Base-by-base conservation (phyloP, 2,797 vertebrate genomes). In the Danio albolineatus region DNA sequence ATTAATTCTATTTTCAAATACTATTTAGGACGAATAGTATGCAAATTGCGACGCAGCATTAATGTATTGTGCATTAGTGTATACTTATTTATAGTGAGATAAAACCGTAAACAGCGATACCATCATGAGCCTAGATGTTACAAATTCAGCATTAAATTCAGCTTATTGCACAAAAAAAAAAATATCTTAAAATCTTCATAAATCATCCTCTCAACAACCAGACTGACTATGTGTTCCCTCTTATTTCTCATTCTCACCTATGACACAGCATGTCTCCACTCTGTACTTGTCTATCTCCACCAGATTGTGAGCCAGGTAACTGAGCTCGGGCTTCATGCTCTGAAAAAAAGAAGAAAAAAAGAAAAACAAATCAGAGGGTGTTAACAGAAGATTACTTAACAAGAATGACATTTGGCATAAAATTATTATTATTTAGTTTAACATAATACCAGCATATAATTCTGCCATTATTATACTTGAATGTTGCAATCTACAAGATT, bases 271-370 rank as follows among this genome's bases (percentile, higher is more conserved):
- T 0, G 98, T 99, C 91, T 99, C 98, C 87, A 99, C 98, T 88
- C 98, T 92, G 82, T 99, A 99, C 89, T 99, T 99, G 93, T 99
- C 98, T 65, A 99, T 99, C 87, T 99, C 98, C 89, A 98, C 98
- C 78, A 99, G 94, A 87, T 98, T 99, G 89, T 99, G 98, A 39
- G 98, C 98, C 87, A 99, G 90, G 87, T 98, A 99, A 89, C 98
- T 99, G 86, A 99, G 90, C 86, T 99, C 98, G 46, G 98, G 97
- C 86, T 99, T 99, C 96, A 99, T 98, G 89, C 95, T 96, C 98
- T 99, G 91, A 60, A 48, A 41, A 86, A 72, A 6, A 10, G 81
- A 4, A 56, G 4, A 65, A 69, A 19, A n/a, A 74, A 9, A 59
- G 65, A 69, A 19, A n/a, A 74, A 9, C 59, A 54, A n/a, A 53